Evolutionary conservation across 1,140 invertebrate species (phyloP).

Genomic region (Drosophila ogumai): DNA sequence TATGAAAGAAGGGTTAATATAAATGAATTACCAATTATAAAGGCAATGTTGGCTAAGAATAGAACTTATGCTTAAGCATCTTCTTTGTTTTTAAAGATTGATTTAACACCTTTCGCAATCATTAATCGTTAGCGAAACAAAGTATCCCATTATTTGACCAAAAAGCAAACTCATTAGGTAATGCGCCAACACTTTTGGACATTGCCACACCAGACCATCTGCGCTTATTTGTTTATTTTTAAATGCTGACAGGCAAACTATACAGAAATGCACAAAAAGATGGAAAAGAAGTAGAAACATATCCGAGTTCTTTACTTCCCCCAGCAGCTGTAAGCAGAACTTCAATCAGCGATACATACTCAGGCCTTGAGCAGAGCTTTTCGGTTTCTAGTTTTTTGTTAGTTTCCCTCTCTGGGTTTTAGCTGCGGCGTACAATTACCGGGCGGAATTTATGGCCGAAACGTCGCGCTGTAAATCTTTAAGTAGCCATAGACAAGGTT

Average conservation of each 20-base stretch:
- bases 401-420: constrained; percentile 10
- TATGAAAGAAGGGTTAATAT: neutral
- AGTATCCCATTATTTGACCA: constrained; percentile 11
- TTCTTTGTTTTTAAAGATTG: constrained; percentile 1
- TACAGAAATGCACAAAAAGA: constrained; percentile 13
- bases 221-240: constrained; percentile 43
- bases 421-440: constrained; percentile 42
- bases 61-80: neutral
- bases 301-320: constrained; percentile 37
- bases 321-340: constrained; percentile 32
- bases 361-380: constrained; percentile 54
- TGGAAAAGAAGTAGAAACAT: constrained; percentile 29
- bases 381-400: constrained; percentile 16
- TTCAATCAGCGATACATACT: constrained; percentile 27
- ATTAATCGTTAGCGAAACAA: constrained; percentile 27
- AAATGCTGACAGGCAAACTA: constrained; percentile 40
- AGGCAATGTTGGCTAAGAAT: neutral
- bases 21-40: neutral
- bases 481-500: constrained; percentile 59
- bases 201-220: constrained; percentile 42
- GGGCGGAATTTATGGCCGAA: constrained; percentile 49
- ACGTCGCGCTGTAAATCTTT: constrained; percentile 57
- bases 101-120: constrained; percentile 20
- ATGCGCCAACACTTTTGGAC: constrained; percentile 25
- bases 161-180: constrained; percentile 42